Evolutionary conservation across 1,140 invertebrate species (phyloP).

Genomic region (Lasaia peninsularis): DNA sequence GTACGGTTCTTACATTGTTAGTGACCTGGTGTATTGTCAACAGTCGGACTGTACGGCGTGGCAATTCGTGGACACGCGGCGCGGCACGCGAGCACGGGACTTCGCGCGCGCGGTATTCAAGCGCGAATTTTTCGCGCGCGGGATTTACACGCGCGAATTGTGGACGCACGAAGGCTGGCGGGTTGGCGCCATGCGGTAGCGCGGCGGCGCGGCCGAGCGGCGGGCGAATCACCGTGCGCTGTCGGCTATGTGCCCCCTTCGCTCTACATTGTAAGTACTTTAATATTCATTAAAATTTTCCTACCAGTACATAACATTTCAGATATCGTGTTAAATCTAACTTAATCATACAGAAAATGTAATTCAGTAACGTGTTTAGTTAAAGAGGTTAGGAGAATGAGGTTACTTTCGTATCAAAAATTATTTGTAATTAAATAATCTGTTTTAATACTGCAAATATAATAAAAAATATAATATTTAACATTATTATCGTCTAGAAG

Average conservation of each 20-base stretch:
- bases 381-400: background rate
- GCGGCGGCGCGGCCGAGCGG: conserved; percentile 68
- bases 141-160: conserved; percentile 30
- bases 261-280: conserved; percentile 76
- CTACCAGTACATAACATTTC: background rate
- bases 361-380: background rate
- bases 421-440: no score
- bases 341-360: background rate
- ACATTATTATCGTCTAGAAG: no score
- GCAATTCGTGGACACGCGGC: conserved; percentile 43
- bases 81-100: conserved; percentile 28
- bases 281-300: conserved; percentile 15
- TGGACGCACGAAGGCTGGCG: conserved; percentile 25
- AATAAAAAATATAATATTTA: no score
- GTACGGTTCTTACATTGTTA: conserved; percentile 27
- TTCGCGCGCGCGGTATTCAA: conserved; percentile 38
- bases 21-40: conserved; percentile 54
- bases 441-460: no score
- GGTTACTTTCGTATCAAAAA: no score
- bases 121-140: conserved; percentile 35
- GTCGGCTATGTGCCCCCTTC: conserved; percentile 76
- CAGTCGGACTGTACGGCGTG: conserved; percentile 66
- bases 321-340: background rate
- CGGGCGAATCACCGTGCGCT: conserved; percentile 65
- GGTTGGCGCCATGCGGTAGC: conserved; percentile 66